These are phyloP conservation scores for Mythimna vitellina DNA, from an alignment of 2,888 invertebrate genomes.

Conservation along the genomic window DNA sequence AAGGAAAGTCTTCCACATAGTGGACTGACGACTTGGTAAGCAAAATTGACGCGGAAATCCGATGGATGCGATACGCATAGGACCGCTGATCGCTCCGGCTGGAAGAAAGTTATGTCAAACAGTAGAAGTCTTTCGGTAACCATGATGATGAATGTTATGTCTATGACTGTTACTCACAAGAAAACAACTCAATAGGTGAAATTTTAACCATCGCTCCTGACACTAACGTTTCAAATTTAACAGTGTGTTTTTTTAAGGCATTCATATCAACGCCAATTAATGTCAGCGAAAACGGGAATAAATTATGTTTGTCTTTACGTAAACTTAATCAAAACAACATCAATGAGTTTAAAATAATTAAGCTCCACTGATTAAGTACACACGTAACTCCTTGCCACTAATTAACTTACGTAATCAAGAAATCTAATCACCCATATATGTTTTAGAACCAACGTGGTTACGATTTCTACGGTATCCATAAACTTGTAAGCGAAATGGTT, in stretches of 20 bases:
- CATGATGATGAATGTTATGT: no score
- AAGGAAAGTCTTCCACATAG: no score
- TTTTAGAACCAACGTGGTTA: constrained; percentile 13
- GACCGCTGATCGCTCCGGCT: no score
- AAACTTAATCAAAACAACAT: background rate
- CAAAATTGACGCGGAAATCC: no score
- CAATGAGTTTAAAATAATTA: background rate
- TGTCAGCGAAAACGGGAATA: background rate
- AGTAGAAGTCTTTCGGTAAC: no score
- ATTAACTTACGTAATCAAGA: constrained; percentile 44
- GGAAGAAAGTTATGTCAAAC: no score
- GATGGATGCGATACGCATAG: no score
- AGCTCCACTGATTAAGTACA: constrained; percentile 1
- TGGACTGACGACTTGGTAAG: no score
- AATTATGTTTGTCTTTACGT: background rate
- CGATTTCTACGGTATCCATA: constrained; percentile 39
- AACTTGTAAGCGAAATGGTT: constrained; percentile 21
- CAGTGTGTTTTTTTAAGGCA: background rate
- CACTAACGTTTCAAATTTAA: background rate
- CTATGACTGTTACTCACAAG: no score
- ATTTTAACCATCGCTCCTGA: background rate
- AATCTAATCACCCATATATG: constrained; percentile 31
- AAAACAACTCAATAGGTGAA: background rate
- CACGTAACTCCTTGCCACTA: constrained; percentile 24
- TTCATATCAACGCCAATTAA: background rate